Evolutionary conservation across 2,797 vertebrate genomes (phyloP).

Genomic region (Diplodus sargus): DNA sequence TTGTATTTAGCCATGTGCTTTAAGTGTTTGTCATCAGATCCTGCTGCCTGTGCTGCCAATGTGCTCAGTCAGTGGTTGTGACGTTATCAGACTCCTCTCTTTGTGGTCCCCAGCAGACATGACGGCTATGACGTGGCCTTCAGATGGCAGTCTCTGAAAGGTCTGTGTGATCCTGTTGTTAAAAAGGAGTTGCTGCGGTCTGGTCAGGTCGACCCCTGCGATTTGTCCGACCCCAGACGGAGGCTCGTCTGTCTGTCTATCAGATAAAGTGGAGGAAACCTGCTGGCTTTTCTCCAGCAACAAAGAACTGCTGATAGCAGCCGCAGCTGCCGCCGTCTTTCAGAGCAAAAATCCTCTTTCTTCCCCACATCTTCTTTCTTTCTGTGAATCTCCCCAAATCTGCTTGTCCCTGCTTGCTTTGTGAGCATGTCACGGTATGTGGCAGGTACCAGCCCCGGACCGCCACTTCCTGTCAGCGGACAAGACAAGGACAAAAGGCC

Average conservation of each 20-base stretch:
- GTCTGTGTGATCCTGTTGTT: slow-evolving; percentile 3
- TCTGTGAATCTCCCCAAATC: slow-evolving; percentile 51
- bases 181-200: background rate
- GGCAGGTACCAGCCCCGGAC: slow-evolving; percentile 70
- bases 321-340: slow-evolving; percentile 25
- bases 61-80: background rate
- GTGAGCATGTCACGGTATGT: slow-evolving; percentile 70
- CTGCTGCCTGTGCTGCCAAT: background rate
- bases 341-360: slow-evolving; percentile 41
- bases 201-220: background rate
- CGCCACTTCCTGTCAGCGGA: slow-evolving; percentile 65
- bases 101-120: background rate
- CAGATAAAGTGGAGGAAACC: slow-evolving; percentile 64
- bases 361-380: slow-evolving; percentile 15
- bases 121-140: background rate
- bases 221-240: slow-evolving; percentile 2
- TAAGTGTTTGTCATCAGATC: background rate
- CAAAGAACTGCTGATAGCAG: slow-evolving; percentile 72
- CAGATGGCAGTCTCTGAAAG: background rate
- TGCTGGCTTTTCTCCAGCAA: slow-evolving; percentile 61
- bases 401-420: slow-evolving; percentile 63
- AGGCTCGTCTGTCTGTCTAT: slow-evolving; percentile 36
- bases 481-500: slow-evolving; percentile 69
- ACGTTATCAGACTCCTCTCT: background rate
- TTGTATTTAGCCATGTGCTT: background rate